Conservation (phyloP, 2,113 vertebrate genomes). For the Colaptes auratus region DNA sequence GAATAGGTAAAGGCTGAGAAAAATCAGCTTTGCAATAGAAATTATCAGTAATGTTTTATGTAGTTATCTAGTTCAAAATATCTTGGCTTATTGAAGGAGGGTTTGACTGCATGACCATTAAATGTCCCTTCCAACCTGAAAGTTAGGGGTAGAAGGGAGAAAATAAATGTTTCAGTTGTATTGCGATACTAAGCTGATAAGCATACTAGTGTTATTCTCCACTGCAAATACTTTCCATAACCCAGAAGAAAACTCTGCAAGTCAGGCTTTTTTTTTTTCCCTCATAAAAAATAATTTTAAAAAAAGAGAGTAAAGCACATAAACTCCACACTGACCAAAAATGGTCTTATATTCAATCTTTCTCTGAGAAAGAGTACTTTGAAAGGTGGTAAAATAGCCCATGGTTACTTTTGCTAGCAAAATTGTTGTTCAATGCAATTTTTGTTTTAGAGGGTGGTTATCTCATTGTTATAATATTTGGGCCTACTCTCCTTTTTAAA, state of each 20-base stretch:
- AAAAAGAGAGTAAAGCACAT: no score
- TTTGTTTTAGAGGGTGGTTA: background rate
- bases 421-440: background rate
- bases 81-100: no score
- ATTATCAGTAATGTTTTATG: background rate
- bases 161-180: background rate
- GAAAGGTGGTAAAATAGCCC: background rate
- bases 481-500: background rate
- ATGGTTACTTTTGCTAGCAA: background rate
- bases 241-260: background rate
- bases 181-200: background rate
- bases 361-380: background rate
- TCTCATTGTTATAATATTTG: background rate
- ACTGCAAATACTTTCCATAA: background rate
- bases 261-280: background rate
- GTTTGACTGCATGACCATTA: no score
- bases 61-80: background rate
- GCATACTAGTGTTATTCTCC: background rate
- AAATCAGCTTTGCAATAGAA: background rate
- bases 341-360: background rate
- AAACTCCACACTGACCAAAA: background rate
- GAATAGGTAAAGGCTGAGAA: background rate
- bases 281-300: background rate
- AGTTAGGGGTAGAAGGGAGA: rapidly evolving
- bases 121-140: background rate